A percentile compares a stretch with the other conserved stretches of the same genome.
Evolutionary conservation across 2,797 vertebrate genomes (phyloP).

Genomic region (Siniperca obscura): DNA sequence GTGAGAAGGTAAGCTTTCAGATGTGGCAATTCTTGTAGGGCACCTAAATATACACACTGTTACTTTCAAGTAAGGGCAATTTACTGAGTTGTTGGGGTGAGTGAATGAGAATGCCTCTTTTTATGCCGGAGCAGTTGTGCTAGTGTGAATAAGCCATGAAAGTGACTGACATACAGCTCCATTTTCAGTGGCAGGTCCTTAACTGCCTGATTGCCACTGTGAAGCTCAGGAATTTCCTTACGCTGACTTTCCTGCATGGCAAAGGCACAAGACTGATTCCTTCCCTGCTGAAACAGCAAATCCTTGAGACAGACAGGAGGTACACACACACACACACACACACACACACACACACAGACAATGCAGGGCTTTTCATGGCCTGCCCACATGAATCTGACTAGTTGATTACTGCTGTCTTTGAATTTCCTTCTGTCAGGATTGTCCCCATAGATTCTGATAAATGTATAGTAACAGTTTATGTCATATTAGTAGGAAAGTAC

Average conservation of each 20-base stretch:
- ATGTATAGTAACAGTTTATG: slow-evolving; percentile 20
- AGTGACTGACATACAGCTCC: slow-evolving; percentile 82
- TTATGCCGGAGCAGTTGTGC: slow-evolving; percentile 65
- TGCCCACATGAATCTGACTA: slow-evolving; percentile 61
- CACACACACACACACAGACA: slow-evolving; percentile 23
- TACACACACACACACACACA: slow-evolving; percentile 31
- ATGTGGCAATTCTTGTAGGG: slow-evolving; percentile 14
- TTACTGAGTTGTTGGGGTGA: slow-evolving; percentile 64
- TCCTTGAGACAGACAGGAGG: slow-evolving; percentile 70
- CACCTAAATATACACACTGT: slow-evolving; percentile 43
- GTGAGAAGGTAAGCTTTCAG: slow-evolving; percentile 35
- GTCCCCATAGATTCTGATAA: slow-evolving; percentile 32
- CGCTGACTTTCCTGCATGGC: slow-evolving; percentile 77
- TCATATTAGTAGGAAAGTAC: slow-evolving; percentile 22
- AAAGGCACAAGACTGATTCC: slow-evolving; percentile 79
- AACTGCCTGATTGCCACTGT: slow-evolving; percentile 83
- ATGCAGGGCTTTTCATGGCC: slow-evolving; percentile 49
- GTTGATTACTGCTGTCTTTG: slow-evolving; percentile 71
- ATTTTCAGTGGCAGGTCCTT: slow-evolving; percentile 84
- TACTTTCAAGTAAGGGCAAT: slow-evolving; percentile 65
- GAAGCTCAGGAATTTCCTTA: slow-evolving; percentile 82
- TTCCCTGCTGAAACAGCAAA: slow-evolving; percentile 84
- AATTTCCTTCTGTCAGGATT: slow-evolving; percentile 48
- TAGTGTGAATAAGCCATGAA: slow-evolving; percentile 82
- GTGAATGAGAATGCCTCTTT: slow-evolving; percentile 67